Evolutionary conservation across 2,888 invertebrate genomes (phyloP).

Genomic region (Crocallis elinguaria): DNA sequence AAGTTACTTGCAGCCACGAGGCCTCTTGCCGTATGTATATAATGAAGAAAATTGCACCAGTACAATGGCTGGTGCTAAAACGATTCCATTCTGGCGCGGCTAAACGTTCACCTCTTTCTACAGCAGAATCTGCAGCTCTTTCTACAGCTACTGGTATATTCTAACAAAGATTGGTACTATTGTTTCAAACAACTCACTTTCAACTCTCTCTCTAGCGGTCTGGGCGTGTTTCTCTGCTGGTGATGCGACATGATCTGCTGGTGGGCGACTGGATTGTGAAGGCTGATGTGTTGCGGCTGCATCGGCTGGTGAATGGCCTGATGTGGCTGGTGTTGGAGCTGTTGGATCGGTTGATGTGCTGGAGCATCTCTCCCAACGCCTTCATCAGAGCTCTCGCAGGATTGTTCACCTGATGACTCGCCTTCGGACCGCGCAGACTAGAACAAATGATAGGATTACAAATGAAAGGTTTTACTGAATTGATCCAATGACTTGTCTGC

Average conservation of each 20-base stretch:
- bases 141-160: too few relatives aligned
- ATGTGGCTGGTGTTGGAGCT: conserved; percentile 45
- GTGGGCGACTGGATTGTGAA: conserved; percentile 55
- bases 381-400: conserved; percentile 80
- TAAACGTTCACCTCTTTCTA: too few relatives aligned
- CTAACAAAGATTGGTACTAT: background rate
- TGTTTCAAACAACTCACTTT: conserved; percentile 56
- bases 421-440: conserved; percentile 80
- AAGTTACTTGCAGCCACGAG: too few relatives aligned
- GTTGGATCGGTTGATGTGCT: conserved; percentile 46
- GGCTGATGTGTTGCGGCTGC: conserved; percentile 54
- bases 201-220: conserved; percentile 70
- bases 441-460: conserved; percentile 27
- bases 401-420: conserved; percentile 78
- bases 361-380: conserved; percentile 77
- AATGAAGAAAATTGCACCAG: too few relatives aligned
- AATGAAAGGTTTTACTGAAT: background rate
- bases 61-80: too few relatives aligned
- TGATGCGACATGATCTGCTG: conserved; percentile 57
- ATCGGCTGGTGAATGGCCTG: conserved; percentile 44
- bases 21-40: too few relatives aligned
- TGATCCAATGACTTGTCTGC: too few relatives aligned
- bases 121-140: too few relatives aligned
- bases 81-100: too few relatives aligned
- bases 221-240: conserved; percentile 70